Evolutionary conservation across 2,888 invertebrate genomes (phyloP).

Genomic region (Pardosa pseudoannulata): DNA sequence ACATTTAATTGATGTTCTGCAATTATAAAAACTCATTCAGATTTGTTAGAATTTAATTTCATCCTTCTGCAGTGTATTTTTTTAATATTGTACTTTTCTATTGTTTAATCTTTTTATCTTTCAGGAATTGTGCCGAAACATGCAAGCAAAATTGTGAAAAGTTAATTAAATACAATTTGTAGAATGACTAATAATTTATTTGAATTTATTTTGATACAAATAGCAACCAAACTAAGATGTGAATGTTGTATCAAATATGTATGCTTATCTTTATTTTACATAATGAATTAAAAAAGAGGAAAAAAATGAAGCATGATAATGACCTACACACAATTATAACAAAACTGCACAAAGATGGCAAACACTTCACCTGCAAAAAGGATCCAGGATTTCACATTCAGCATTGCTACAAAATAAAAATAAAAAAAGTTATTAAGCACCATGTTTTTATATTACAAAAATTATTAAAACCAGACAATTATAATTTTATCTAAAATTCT

Average conservation of each 20-base stretch:
- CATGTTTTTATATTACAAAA: too few relatives aligned
- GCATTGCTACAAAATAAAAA: constrained; percentile 51
- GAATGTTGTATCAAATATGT: background rate
- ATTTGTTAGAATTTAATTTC: too few relatives aligned
- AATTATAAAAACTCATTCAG: too few relatives aligned
- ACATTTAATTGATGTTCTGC: too few relatives aligned
- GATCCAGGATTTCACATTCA: constrained; percentile 31
- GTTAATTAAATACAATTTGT: too few relatives aligned
- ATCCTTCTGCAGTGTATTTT: too few relatives aligned
- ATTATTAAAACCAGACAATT: background rate
- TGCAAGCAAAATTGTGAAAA: background rate
- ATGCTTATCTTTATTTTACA: background rate
- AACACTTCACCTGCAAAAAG: constrained; percentile 51
- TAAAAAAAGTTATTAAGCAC: background rate
- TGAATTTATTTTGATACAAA: too few relatives aligned
- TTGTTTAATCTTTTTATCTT: too few relatives aligned
- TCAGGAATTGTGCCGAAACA: background rate
- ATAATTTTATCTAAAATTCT: background rate
- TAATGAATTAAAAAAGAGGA: background rate
- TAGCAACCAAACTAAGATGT: background rate
- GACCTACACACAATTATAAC: constrained; percentile 34
- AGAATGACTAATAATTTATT: too few relatives aligned
- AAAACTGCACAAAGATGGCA: constrained; percentile 50
- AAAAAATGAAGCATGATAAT: constrained; percentile 16
- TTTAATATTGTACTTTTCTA: too few relatives aligned